A percentile compares a stretch with the other conserved stretches of the same genome.
These are phyloP conservation scores for Microcebus tavaratra DNA, from an alignment of 2,113 vertebrate species.

Conservation along the genomic window DNA sequence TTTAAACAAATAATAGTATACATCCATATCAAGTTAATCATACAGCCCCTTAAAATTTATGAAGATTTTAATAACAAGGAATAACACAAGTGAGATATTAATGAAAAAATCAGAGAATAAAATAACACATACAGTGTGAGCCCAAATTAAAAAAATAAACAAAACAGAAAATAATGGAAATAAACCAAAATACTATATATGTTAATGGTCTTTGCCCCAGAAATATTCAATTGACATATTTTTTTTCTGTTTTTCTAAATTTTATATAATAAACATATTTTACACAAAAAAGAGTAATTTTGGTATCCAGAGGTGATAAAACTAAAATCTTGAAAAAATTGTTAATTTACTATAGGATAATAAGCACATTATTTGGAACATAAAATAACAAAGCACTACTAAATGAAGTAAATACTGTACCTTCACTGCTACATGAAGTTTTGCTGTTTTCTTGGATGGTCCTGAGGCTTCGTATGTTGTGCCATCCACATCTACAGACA, in stretches of 20 bases:
- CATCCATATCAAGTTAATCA: not conserved
- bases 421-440: slow-evolving; percentile 99
- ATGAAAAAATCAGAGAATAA: not conserved
- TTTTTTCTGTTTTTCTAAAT: slow-evolving; percentile 20
- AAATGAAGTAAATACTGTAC: slow-evolving; percentile 81
- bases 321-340: slow-evolving; percentile 18
- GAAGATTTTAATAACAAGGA: not conserved
- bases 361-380: slow-evolving; percentile 2
- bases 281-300: not conserved
- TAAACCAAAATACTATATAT: not conserved
- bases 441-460: slow-evolving; percentile 99
- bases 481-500: slow-evolving; percentile 98
- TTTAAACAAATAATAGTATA: not conserved
- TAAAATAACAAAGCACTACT: not conserved
- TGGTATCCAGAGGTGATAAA: not conserved
- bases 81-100: slow-evolving; percentile 6
- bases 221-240: not conserved
- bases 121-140: not conserved
- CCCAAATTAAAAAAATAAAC: not conserved
- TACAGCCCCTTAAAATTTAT: slow-evolving; percentile 20
- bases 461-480: slow-evolving; percentile 97
- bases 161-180: not conserved
- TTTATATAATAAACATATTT: not conserved
- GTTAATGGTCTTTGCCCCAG: not conserved
- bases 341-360: not conserved